Percentiles rank a stretch among this genome's conserved stretches.
Conservation (phyloP, 2,888 invertebrate species). For the Calameuta filiformis region DNA sequence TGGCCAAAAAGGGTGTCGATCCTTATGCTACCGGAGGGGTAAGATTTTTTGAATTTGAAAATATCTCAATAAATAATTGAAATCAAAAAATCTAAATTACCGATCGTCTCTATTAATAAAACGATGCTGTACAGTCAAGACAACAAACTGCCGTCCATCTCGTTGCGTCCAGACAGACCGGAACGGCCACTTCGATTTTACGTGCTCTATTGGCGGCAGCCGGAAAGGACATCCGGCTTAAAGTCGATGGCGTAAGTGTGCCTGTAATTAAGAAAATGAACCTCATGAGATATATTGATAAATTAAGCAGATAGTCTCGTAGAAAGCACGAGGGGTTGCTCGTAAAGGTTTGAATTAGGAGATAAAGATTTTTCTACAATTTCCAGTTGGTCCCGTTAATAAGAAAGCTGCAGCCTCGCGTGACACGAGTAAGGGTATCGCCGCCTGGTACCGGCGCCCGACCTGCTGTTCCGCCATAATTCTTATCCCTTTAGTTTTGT, state of each 20-base stretch:
- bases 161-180: constrained; percentile 92
- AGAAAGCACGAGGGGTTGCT: constrained; percentile 18
- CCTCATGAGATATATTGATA: neutral
- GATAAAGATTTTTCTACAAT: neutral
- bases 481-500: constrained; percentile 40
- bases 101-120: constrained; percentile 19
- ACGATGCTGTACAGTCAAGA: constrained; percentile 75
- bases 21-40: constrained; percentile 94
- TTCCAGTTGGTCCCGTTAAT: neutral
- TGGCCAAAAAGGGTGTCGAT: constrained; percentile 91
- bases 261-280: neutral
- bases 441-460: constrained; percentile 71
- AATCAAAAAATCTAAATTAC: neutral
- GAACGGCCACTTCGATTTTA: constrained; percentile 91
- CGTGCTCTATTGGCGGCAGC: constrained; percentile 88
- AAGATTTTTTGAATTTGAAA: constrained; percentile 49
- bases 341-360: neutral
- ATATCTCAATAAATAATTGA: neutral
- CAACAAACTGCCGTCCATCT: constrained; percentile 95
- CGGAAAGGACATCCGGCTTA: constrained; percentile 88
- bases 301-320: neutral
- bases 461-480: constrained; percentile 64
- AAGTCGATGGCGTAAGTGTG: constrained; percentile 86
- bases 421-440: constrained; percentile 66
- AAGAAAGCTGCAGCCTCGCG: constrained; percentile 39